Base-by-base conservation (phyloP, 53 echinoderm and acorn worm species). In the Holothuria scabra region DNA sequence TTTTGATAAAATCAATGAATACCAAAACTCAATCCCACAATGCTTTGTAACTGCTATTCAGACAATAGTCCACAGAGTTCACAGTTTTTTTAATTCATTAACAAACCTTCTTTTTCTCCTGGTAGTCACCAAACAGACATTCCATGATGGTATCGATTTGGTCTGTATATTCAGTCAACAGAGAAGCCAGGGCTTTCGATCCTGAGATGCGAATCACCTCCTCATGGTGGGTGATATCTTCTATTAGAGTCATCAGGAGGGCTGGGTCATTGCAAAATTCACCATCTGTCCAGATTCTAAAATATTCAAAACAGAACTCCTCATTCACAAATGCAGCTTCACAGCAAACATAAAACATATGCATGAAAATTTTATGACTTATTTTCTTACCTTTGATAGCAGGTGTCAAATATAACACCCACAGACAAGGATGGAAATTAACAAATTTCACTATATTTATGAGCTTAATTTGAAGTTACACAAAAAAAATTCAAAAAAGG, bases 211-310 rank as follows among this genome's bases (percentile, higher is more conserved):
- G 88, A 68, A 97, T 64, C 29, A 89, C 87, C 11, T 91, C 88
- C 25, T 89, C 90, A 81, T 85, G 41, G 70, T 94, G 92, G 34
- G 92, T 89, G 82, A 93, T 79, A 62, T 97, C 97, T 25, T 89
- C 79, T 13, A 94, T 86, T 12, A 92, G 67, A 64, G 92, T 86
- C 38, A 88, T 72, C 24, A 94, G 90, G 16, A 97, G 91, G 30
- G 82, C 94, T 0, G 82, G 89, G 38, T 94, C 89, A 2, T 81
- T 78, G 9, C 16, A 46, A 33, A 97, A 85, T n/a, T 70, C 78
- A 28, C 90, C 92, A 30, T 92, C 92, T 24, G 86, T 81, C 97
- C 97, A 97, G 23, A 64, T 59, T 52, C 61, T 63, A 26, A 1
- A 12, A 64, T 4, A 57, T 10, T 46, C 5, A 78, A 28, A 52